Percentiles rank a stretch among this genome's conserved stretches.
These are phyloP conservation scores for Centrocercus urophasianus DNA, from an alignment of 2,113 vertebrate genomes.

Conservation along the genomic window DNA sequence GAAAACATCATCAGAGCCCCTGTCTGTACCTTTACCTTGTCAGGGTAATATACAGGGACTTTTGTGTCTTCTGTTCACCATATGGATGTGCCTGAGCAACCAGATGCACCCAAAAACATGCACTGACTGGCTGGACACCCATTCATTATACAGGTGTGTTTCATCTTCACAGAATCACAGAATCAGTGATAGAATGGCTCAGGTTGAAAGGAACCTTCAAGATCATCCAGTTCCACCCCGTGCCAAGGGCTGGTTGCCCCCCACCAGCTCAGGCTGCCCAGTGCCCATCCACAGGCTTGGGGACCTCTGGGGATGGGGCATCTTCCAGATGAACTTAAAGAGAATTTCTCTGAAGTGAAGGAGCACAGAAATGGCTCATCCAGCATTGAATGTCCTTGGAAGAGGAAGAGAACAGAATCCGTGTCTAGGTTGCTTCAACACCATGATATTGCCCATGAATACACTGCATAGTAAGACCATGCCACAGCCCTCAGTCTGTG, in stretches of 20 bases:
- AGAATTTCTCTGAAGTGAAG: not conserved
- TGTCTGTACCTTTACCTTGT: not conserved
- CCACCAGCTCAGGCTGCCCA: no score
- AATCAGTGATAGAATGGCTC: no score
- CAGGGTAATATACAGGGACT: not conserved
- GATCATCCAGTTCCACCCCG: no score
- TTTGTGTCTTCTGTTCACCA: not conserved
- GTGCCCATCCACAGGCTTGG: no score
- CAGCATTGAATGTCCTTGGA: not conserved
- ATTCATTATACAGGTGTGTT: rapidly evolving
- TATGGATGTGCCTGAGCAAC: rapidly evolving
- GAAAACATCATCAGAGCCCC: not conserved
- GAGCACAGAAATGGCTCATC: not conserved
- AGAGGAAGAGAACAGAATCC: not conserved
- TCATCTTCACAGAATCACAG: not conserved
- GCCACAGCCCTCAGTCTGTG: not conserved
- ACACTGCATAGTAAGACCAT: not conserved
- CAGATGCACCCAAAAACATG: not conserved
- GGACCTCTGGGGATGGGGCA: not conserved
- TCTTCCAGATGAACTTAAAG: not conserved
- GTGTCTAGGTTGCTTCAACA: not conserved
- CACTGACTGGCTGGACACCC: rapidly evolving
- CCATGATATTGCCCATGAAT: not conserved
- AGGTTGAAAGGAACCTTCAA: no score
- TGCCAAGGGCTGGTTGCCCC: no score